These are phyloP conservation scores for Phrixothrix hirtus DNA, from an alignment of 2,888 invertebrate species.

Conservation along the genomic window DNA sequence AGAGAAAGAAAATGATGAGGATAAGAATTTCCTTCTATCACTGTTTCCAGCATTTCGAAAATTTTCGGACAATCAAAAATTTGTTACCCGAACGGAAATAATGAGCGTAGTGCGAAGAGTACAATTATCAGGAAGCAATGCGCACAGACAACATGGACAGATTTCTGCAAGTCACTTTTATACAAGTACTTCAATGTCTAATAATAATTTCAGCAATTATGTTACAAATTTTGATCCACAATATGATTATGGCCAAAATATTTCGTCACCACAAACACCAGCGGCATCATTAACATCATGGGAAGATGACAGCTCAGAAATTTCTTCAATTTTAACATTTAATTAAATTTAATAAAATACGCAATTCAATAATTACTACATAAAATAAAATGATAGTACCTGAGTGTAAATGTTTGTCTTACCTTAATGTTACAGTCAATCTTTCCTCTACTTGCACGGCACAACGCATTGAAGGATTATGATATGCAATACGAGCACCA, in stretches of 20 bases:
- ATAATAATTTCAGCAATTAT: neutral
- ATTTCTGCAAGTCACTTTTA: neutral
- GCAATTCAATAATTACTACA: no score
- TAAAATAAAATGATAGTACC: no score
- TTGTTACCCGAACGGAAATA: conserved; percentile 7
- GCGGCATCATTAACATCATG: neutral
- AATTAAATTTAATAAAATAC: no score
- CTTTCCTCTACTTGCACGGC: no score
- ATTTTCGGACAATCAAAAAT: conserved; percentile 5
- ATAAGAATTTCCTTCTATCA: no score
- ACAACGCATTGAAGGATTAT: no score
- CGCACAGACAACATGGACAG: neutral
- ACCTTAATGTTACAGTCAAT: no score
- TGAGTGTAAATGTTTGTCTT: no score
- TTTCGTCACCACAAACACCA: neutral
- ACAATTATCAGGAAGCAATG: conserved; percentile 2
- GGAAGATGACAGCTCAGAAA: neutral
- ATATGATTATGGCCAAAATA: neutral
- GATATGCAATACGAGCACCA: no score
- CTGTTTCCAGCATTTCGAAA: conserved; percentile 5
- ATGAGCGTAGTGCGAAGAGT: conserved; percentile 4
- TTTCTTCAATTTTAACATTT: conserved; percentile 27
- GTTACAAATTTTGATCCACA: no score
- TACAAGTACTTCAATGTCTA: neutral
- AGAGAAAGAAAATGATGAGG: no score